Conservation (phyloP, 2,113 vertebrate genomes). For the Phyllostomus hastatus region DNA sequence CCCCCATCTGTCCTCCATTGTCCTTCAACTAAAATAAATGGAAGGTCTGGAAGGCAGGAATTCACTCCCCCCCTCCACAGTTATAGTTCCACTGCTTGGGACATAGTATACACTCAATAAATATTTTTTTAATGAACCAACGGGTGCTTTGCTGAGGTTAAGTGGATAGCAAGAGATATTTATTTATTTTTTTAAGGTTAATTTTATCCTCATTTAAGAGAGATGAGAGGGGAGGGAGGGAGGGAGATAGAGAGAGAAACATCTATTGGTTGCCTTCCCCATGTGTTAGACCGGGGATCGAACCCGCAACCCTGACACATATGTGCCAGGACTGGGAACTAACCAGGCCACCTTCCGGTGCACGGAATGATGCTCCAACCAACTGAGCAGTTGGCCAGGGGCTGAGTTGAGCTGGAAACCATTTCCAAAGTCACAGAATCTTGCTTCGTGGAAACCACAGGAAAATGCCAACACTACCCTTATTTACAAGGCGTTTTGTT, state of each 20-base stretch:
- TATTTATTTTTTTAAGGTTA: too few species aligned
- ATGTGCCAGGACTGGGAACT: not conserved
- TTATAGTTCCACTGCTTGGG: not conserved
- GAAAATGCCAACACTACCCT: not conserved
- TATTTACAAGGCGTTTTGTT: slow-evolving; percentile 28
- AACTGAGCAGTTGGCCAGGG: too few species aligned
- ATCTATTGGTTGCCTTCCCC: not conserved
- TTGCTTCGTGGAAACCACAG: slow-evolving; percentile 17
- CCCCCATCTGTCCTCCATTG: fast-evolving
- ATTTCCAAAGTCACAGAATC: not conserved
- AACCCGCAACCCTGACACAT: not conserved
- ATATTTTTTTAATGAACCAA: not conserved
- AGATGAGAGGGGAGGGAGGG: too few species aligned
- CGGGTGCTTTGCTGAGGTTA: not conserved
- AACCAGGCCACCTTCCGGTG: not conserved
- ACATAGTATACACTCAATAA: not conserved
- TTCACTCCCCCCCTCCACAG: not conserved
- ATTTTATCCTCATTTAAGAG: too few species aligned
- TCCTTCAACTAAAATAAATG: not conserved
- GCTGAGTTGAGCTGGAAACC: not conserved
- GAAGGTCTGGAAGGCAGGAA: not conserved
- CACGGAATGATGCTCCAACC: too few species aligned
- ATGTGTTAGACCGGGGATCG: not conserved
- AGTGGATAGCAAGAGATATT: not conserved
- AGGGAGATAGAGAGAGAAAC: too few species aligned